Conservation (phyloP, 2,888 invertebrate species). For the Sylvicola fuscatus region DNA sequence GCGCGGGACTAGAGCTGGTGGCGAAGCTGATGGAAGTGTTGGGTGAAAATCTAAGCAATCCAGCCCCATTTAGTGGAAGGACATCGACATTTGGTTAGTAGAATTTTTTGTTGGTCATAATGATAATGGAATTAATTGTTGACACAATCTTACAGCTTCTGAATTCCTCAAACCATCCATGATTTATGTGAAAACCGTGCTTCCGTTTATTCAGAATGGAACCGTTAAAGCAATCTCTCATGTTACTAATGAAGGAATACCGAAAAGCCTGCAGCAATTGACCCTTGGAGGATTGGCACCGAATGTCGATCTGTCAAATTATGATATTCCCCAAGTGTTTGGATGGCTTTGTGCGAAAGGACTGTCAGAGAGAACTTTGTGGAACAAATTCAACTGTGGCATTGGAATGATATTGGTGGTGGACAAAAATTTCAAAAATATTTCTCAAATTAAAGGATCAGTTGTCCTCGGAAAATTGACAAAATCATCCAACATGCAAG, state of each 20-base stretch:
- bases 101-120: neutral
- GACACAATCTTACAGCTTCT: conserved; percentile 32
- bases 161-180: conserved; percentile 70
- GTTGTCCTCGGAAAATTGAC: conserved; percentile 10
- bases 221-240: conserved; percentile 76
- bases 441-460: conserved; percentile 24
- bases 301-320: conserved; percentile 43
- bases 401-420: conserved; percentile 72
- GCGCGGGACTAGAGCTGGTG: conserved; percentile 84
- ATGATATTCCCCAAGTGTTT: conserved; percentile 60
- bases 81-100: conserved; percentile 36
- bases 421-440: conserved; percentile 28
- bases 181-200: conserved; percentile 60
- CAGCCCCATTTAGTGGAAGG: conserved; percentile 33
- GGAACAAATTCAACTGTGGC: conserved; percentile 89
- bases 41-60: conserved; percentile 36
- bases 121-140: neutral
- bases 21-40: conserved; percentile 51
- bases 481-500: conserved; percentile 16
- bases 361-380: conserved; percentile 59
- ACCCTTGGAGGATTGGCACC: too few relatives aligned
- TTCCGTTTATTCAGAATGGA: conserved; percentile 47
- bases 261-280: conserved; percentile 38
- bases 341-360: conserved; percentile 61
- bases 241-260: conserved; percentile 82